phyloP scores from a whole-genome alignment of 2,797 vertebrate species.

The Fundulus diaphanus region DNA sequence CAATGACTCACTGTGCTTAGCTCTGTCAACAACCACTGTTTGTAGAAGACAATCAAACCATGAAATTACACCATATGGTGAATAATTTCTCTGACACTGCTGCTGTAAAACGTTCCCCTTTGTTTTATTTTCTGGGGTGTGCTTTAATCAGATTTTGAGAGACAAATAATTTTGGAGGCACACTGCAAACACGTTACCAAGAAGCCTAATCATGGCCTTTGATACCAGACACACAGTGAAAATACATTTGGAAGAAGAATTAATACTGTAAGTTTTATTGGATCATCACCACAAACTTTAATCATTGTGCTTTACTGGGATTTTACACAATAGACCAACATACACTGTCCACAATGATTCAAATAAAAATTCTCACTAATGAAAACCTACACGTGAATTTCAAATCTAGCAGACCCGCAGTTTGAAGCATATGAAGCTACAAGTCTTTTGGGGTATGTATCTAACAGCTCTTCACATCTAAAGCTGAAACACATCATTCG shows the following conservation, averaged over 20 bases:
- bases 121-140: neutral
- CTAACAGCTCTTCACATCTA: neutral
- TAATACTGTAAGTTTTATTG: neutral
- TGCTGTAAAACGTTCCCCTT: conserved; percentile 5
- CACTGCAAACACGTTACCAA: neutral
- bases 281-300: no score
- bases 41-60: conserved; percentile 31
- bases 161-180: neutral
- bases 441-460: no score
- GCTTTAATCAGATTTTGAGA: neutral
- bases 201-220: neutral
- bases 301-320: neutral
- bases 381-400: neutral
- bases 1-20: conserved; percentile 56
- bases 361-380: neutral
- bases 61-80: conserved; percentile 30
- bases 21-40: conserved; percentile 56
- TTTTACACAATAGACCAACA: neutral
- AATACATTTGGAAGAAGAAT: neutral
- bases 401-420: no score
- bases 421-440: no score
- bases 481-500: no score
- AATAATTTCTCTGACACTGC: conserved; percentile 13
- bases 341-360: neutral
- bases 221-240: neutral